These are phyloP conservation scores for Acanthosepion pharaonis DNA, from an alignment of 2,888 invertebrate genomes.

Conservation along the genomic window DNA sequence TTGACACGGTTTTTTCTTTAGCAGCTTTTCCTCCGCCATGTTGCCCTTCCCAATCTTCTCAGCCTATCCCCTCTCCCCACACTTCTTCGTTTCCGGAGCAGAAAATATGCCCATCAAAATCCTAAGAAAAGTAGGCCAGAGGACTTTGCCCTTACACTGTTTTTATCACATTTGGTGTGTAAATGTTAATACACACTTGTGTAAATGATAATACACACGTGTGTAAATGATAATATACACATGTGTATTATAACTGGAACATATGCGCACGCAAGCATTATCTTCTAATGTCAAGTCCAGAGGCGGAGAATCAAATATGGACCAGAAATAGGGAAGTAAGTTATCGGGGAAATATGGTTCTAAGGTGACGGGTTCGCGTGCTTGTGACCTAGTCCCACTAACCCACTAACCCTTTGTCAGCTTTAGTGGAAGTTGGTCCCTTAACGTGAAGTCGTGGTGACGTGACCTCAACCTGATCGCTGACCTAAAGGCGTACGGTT, in stretches of 20 bases:
- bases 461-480: slow-evolving; percentile 33
- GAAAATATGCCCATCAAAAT: neutral
- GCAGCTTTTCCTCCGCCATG: neutral
- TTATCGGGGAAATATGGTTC: neutral
- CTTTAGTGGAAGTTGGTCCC: neutral
- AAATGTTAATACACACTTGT: neutral
- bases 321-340: neutral
- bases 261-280: neutral
- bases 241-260: neutral
- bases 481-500: neutral
- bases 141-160: neutral
- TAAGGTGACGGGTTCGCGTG: neutral
- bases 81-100: neutral
- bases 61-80: neutral
- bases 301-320: neutral
- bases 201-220: neutral
- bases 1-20: neutral
- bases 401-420: slow-evolving; percentile 33
- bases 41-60: neutral
- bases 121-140: neutral
- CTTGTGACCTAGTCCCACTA: neutral
- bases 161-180: neutral
- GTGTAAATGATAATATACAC: neutral
- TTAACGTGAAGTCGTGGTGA: neutral
- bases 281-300: neutral